phyloP scores from a whole-genome alignment of 2,113 vertebrate species.

The Mystacornis crossleyi region DNA sequence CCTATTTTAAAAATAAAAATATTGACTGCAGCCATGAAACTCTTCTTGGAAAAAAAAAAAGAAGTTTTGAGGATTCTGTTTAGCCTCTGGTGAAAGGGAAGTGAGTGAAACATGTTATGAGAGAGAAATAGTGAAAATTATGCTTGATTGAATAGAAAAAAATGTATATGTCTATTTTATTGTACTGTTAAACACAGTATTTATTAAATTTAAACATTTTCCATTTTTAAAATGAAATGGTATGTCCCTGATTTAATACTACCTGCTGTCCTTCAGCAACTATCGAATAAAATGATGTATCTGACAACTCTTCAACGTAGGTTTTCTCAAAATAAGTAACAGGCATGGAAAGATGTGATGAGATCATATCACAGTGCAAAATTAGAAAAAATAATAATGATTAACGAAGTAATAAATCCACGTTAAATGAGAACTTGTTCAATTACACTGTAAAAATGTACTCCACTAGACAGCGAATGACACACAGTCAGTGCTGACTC shows the following conservation, averaged over 20 bases:
- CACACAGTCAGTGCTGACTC: rapidly evolving
- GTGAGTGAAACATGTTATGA: not conserved
- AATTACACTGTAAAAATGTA: not conserved
- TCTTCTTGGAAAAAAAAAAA: not conserved
- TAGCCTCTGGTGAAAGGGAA: not conserved
- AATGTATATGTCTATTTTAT: not conserved
- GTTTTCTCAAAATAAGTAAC: not conserved
- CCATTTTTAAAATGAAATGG: not conserved
- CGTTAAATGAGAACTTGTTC: not conserved
- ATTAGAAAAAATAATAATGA: not conserved
- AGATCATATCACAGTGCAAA: not conserved
- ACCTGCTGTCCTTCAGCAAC: not conserved
- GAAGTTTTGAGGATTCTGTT: not conserved
- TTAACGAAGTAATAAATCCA: not conserved
- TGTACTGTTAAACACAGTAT: not conserved
- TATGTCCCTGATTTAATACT: not conserved
- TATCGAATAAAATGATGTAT: not conserved
- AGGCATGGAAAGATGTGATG: not conserved
- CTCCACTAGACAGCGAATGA: not conserved
- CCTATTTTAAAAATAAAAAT: not conserved
- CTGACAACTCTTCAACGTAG: not conserved
- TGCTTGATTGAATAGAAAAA: not conserved
- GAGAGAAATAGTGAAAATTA: not conserved
- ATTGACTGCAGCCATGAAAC: not conserved
- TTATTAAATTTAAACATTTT: not conserved